A percentile compares a stretch with the other conserved stretches of the same genome.
These are phyloP conservation scores for Uloborus diversus DNA, from an alignment of 1,140 invertebrate genomes.

Conservation along the genomic window DNA sequence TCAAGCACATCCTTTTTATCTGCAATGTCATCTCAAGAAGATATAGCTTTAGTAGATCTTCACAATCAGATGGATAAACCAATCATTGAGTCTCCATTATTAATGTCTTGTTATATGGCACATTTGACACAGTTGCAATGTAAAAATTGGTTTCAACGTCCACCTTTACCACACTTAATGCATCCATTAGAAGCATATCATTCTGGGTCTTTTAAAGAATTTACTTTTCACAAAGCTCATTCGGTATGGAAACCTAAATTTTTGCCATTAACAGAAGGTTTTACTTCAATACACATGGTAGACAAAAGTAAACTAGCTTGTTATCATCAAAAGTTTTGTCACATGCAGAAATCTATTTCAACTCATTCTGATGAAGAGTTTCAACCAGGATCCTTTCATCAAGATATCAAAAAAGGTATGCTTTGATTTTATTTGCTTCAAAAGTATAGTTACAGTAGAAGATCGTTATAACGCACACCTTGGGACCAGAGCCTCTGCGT, in stretches of 20 bases:
- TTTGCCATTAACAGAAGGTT: constrained; percentile 74
- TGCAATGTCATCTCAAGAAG: constrained; percentile 91
- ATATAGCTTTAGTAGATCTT: constrained; percentile 90
- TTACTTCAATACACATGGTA: constrained; percentile 77
- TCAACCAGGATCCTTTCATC: constrained; percentile 43
- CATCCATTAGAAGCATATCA: constrained; percentile 43
- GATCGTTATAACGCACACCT: no score
- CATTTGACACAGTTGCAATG: constrained; percentile 81
- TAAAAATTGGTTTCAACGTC: constrained; percentile 65
- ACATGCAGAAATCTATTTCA: constrained; percentile 38
- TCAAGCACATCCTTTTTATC: constrained; percentile 82
- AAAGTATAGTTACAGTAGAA: no score
- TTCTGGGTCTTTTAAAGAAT: constrained; percentile 29
- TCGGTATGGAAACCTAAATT: constrained; percentile 72
- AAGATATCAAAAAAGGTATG: constrained; percentile 40
- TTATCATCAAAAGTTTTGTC: constrained; percentile 33
- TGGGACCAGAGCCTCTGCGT: no score
- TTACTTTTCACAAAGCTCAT: constrained; percentile 40
- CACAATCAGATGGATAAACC: constrained; percentile 95
- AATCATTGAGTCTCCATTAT: constrained; percentile 85
- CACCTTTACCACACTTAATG: constrained; percentile 59
- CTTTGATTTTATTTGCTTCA: no score
- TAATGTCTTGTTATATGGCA: constrained; percentile 94
- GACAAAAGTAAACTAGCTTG: constrained; percentile 60
- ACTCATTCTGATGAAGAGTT: constrained; percentile 52